phyloP scores from a whole-genome alignment of 2,888 invertebrate species.

The Ctenicera cuprea region DNA sequence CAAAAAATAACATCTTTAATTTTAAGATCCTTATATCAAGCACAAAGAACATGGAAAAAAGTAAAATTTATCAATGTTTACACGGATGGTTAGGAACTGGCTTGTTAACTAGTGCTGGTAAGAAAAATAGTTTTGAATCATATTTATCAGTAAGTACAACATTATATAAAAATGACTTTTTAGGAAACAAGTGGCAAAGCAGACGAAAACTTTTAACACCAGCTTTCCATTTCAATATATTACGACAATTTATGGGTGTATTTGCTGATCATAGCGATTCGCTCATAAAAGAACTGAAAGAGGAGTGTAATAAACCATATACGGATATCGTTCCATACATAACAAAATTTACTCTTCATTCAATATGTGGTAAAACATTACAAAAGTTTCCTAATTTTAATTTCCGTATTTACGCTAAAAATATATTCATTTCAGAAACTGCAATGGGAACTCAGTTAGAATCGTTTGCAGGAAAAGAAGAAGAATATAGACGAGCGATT shows the following conservation, averaged over 20 bases:
- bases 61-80: conserved; percentile 63
- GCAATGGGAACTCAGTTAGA: conserved; percentile 81
- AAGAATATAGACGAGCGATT: conserved; percentile 71
- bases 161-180: neutral
- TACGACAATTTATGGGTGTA: conserved; percentile 66
- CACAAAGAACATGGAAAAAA: conserved; percentile 65
- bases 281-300: conserved; percentile 61
- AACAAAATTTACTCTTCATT: conserved; percentile 74
- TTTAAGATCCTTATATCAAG: conserved; percentile 65
- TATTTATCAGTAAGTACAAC: neutral
- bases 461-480: conserved; percentile 51
- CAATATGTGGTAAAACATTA: conserved; percentile 70
- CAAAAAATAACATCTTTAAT: conserved; percentile 40
- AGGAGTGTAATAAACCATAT: conserved; percentile 57
- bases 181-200: conserved; percentile 70
- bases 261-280: conserved; percentile 66
- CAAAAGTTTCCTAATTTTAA: neutral
- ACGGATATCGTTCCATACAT: conserved; percentile 72
- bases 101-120: conserved; percentile 69
- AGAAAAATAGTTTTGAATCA: too few species aligned
- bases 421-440: conserved; percentile 72
- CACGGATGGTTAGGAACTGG: conserved; percentile 69
- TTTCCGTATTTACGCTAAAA: conserved; percentile 60
- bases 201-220: conserved; percentile 71
- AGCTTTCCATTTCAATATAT: conserved; percentile 71